Evolutionary conservation across 2,113 vertebrate species (phyloP), one percentile per base, ranked within the genome.

Genomic region (Thalassarche chlororhynchos): DNA sequence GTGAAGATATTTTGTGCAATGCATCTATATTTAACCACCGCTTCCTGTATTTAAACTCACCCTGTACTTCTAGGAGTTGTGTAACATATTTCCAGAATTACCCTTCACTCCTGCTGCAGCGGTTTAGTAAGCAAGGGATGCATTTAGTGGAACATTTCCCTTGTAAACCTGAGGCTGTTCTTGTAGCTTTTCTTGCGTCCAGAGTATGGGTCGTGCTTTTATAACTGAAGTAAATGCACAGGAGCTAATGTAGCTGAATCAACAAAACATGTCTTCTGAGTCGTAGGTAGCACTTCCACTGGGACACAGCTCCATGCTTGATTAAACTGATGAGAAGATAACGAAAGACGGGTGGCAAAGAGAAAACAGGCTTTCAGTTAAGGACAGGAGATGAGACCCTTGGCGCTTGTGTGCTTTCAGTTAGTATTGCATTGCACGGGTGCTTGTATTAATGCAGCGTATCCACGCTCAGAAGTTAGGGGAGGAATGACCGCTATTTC

Each of bases 191-290:
- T 14, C 44, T 52, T 72, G 44, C 1, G 2, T 57, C 28, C 57
- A 17, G 25, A 17, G 3, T 1, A 0, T 23, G 64, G 84, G 29
- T 28, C 2, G 7, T 65, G 71, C 34, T 17, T 52, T 38, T 46
- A 8, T 15, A 21, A n/a, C 46, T 8, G 60, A 5, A 23, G 29
- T 46, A 19, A 31, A 24, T 0, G 2, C 23, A 2, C 20, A 19
- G 58, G 34, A 54, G 71, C 38, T 52, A 5, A 5, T 18, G 17
- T 1, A n/a, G 51, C 17, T 26, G 28, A 25, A 20, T 13, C 4
- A 42, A 23, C 47, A 16, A 6, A 36, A 15, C 5, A 3, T 5
- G 10, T 51, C 65, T 36, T 62, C 38, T 3, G 57, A 57, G 47
- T 17, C 1, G 0, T 18, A 6, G 64, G 42, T 28, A 15, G 26